Conservation (phyloP, 2,113 vertebrate species). For the Ictidomys tridecemlineatus region DNA sequence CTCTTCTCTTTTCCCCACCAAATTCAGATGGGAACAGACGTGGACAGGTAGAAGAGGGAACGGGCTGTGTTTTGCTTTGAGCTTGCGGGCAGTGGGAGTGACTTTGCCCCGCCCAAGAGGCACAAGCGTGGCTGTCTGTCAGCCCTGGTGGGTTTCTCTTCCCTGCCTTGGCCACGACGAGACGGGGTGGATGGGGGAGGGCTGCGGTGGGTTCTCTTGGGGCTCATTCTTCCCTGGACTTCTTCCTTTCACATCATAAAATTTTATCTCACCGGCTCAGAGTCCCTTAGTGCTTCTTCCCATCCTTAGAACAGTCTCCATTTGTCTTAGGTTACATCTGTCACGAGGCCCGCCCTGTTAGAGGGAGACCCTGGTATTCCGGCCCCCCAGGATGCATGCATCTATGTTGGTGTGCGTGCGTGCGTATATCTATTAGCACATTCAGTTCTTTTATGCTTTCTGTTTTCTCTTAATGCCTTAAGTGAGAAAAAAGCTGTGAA, state of each 20-base stretch:
- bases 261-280: not conserved
- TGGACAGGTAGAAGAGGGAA: not conserved
- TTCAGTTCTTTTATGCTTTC: not conserved
- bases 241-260: not conserved
- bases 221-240: not conserved
- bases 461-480: not conserved
- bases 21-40: not conserved
- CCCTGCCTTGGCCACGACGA: rapidly evolving
- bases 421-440: not conserved
- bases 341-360: not conserved
- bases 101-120: not conserved
- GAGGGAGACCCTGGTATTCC: rapidly evolving
- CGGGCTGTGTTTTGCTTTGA: not conserved
- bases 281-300: not conserved
- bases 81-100: rapidly evolving
- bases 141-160: not conserved
- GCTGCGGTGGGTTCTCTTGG: not conserved
- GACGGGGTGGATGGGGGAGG: rapidly evolving
- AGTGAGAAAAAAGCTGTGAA: not conserved
- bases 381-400: not conserved
- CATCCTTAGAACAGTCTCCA: not conserved
- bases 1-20: not conserved
- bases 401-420: rapidly evolving
- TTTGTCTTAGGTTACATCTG: not conserved
- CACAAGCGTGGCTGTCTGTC: not conserved